Evolutionary conservation across 2,797 vertebrate species (phyloP), one percentile per base, ranked within the genome.

Genomic region (Leptoclinus maculatus): DNA sequence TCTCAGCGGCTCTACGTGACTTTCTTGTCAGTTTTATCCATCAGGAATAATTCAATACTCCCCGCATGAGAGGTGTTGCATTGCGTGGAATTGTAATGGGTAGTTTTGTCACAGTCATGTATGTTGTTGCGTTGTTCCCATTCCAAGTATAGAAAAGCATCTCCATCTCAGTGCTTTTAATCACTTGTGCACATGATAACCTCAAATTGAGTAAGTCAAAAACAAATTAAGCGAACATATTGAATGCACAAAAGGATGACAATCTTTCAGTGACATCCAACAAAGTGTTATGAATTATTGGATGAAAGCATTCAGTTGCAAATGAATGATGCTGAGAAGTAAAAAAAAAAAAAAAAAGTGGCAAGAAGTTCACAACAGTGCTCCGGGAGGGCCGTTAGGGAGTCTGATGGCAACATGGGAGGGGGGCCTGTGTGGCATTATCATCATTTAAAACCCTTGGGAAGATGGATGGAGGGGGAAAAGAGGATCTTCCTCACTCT

Each of bases 321-420:
- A 59, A 68, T 74, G 25, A 67, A 49, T 36, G 25, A 39, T 34
- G 5, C 63, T 39, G n/a, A 45, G n/a, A n/a, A 41, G 9, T 56
- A 3, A n/a, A 49, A n/a, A 34, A 32, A 32, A 32, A 7, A 36
- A 36, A 36, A 38, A 2, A 11, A 78, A 68, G 58, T 63, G 49
- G n/a, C 2, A 21, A 66, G 6, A 14, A 69, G n/a, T 23, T 76
- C 51, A 71, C 45, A 69, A 66, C 82, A 68, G 68, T 75, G 27
- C 79, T 84, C 29, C 78, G 60, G 76, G 82, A 78, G 74, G 53
- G 79, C 78, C 71, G 80, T 84, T 78, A 80, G 80, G 8, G 76
- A 74, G 70, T 74, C 73, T 47, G 56, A 78, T 84, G 73, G 59
- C 66, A 45, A 76, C n/a, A 2, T 27, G 2, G 60, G 29, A 62